Base-by-base conservation (phyloP, 2,888 invertebrate genomes). In the Pinctada fucata region DNA sequence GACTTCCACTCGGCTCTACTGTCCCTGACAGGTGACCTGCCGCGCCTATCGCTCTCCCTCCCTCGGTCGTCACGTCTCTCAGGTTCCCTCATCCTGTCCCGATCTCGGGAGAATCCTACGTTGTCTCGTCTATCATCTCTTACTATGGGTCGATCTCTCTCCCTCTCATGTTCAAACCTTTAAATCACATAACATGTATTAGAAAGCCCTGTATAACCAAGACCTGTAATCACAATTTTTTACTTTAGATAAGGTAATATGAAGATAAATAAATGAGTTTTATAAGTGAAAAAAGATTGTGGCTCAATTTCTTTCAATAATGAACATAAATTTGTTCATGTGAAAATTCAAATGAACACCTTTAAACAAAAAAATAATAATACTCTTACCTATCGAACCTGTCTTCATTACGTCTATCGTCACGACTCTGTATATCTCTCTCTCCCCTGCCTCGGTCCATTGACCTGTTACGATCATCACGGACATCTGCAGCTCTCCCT, bases 1-100 rank as follows among this genome's bases (percentile, higher is more conserved):
- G 83, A 78, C 75, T 84, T 84, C 85, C 83, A 86, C 65, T 86
- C 84, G 52, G 79, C 75, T 68, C 82, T 74, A 75, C 78, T 80
- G 79, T 79, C 85, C 49, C 79, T 78, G 6, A 68, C 75, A 5
- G 76, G 51, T 51, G 82, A 72, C 48, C 79, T 82, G 52, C 79
- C 72, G 3, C 83, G 75, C 13, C 79, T 82, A 63, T 78, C 82
- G 31, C 81, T 77, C 10, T 64, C 78, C 3, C 81, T 76, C 3
- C 79, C 81, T 65, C 82, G 51, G 63, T 81, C 73, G 76, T 73
- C 51, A 74, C 78, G 50, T 82, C 87, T 52, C 73, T 71, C 52
- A 72, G 63, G 49, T 10, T 73, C 82, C 49, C 70, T 49, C 58
- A 75, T 65, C 6, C 52, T 67, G 10, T 80, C 82, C 52, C 78